Base-by-base conservation (phyloP, 2,797 vertebrate genomes). In the Darevskia mixta region DNA sequence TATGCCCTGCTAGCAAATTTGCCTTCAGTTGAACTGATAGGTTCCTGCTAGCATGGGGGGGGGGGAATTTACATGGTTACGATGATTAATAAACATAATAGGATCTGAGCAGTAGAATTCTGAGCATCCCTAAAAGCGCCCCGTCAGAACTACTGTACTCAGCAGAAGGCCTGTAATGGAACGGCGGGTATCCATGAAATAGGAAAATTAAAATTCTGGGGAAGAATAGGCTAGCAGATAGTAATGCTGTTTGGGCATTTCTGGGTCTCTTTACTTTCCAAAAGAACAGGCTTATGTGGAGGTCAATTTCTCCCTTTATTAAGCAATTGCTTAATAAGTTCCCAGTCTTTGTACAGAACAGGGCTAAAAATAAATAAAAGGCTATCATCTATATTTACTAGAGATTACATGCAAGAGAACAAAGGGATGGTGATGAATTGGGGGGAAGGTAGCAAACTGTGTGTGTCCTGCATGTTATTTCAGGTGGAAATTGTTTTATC, bases 71-170 rank as follows among this genome's bases (percentile, higher is more conserved):
- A 32, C 55, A 80, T 93, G 58, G n/a, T 85, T 90, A 41, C 45
- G 9, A 80, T 90, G 91, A 86, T 92, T 93, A 88, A 85, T 89
- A 92, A 90, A 86, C 17, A 5, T 81, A 67, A 55, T 86, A 79
- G 27, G 77, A 91, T 83, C 64, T 94, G 83, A 87, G 58, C 6
- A 72, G 2, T 9, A 29, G 49, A 20, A 35, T 88, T 49, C 67
- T 43, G 79, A 92, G 61, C 66, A 88, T 1, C 29, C 7, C 66
- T 64, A 88, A 86, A 84, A 90, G 29, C 86, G 5, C 43, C 3
- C 78, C 45, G 27, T 85, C 58, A 89, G 79, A 92, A 84, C 17
- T 85, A n/a, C 27, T 41, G 66, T 41, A 82, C 27, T 89, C 8
- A 76, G 27, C 41, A 84, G 58, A 93, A 91, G 82, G 61, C 17